Evolutionary conservation across 1,140 invertebrate species (phyloP).

Genomic region (Acromyrmex charruanus): DNA sequence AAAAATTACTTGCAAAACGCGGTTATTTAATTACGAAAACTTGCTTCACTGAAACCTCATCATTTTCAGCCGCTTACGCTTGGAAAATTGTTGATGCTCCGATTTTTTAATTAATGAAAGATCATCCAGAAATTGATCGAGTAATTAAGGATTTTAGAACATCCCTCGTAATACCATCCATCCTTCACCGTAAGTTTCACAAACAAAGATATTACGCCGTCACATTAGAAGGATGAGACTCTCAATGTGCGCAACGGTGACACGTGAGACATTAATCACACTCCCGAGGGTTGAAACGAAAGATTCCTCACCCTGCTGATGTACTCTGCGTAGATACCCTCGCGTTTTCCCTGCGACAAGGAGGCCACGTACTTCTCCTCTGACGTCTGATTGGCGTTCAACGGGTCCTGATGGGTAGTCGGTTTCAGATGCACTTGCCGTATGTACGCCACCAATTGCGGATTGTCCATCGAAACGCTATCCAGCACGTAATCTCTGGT

Average conservation of each 20-base stretch:
- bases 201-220: not conserved
- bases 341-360: constrained; percentile 85
- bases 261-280: constrained; percentile 28
- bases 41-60: not conserved
- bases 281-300: not conserved
- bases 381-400: constrained; percentile 82
- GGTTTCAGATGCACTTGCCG: constrained; percentile 88
- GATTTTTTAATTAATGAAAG: constrained; percentile 16
- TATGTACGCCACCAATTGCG: constrained; percentile 91
- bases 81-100: not conserved
- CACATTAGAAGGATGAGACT: constrained; percentile 22
- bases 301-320: constrained; percentile 84
- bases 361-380: constrained; percentile 85
- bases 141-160: constrained; percentile 1
- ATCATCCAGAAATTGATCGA: not conserved
- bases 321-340: constrained; percentile 87
- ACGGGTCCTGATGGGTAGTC: constrained; percentile 82
- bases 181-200: not conserved
- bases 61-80: not conserved
- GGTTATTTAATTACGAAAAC: not conserved
- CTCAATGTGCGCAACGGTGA: not conserved
- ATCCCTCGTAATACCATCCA: not conserved
- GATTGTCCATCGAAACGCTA: constrained; percentile 91
- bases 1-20: not conserved
- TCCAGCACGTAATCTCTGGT: constrained; percentile 91